These are phyloP conservation scores for Ceramica pisi DNA, from an alignment of 2,888 invertebrate species.

Conservation along the genomic window DNA sequence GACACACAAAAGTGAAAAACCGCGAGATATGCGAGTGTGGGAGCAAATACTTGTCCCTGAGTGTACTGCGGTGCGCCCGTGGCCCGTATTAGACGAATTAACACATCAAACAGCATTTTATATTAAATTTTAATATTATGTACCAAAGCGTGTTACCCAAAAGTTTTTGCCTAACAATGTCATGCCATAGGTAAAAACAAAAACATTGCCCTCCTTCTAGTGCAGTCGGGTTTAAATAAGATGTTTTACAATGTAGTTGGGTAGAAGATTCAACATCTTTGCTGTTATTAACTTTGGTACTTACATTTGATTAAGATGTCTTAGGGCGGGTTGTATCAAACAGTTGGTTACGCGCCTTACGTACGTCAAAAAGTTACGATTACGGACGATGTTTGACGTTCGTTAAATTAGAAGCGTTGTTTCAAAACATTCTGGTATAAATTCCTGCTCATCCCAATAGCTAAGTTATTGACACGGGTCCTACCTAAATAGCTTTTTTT, in stretches of 20 bases:
- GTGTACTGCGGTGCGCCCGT: background rate
- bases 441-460: too few species aligned
- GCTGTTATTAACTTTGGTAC: slow-evolving; percentile 54
- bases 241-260: slow-evolving; percentile 31
- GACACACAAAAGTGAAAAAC: slow-evolving; percentile 32
- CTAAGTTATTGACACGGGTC: too few species aligned
- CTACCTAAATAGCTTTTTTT: too few species aligned
- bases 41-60: slow-evolving; percentile 28
- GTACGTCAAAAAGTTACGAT: too few species aligned
- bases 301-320: slow-evolving; percentile 44
- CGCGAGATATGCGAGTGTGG: slow-evolving; percentile 17
- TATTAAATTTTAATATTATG: background rate
- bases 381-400: too few species aligned
- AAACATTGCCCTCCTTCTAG: background rate
- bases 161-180: background rate
- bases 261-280: slow-evolving; percentile 47
- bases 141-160: too few species aligned
- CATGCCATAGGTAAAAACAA: background rate
- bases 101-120: slow-evolving; percentile 41
- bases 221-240: slow-evolving; percentile 30
- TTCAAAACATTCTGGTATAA: too few species aligned
- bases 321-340: too few species aligned
- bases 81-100: slow-evolving; percentile 44
- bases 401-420: too few species aligned
- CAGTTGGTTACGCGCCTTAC: too few species aligned